Evolutionary conservation across 2,797 vertebrate genomes (phyloP).

Genomic region (Eulemur rubriventer): DNA sequence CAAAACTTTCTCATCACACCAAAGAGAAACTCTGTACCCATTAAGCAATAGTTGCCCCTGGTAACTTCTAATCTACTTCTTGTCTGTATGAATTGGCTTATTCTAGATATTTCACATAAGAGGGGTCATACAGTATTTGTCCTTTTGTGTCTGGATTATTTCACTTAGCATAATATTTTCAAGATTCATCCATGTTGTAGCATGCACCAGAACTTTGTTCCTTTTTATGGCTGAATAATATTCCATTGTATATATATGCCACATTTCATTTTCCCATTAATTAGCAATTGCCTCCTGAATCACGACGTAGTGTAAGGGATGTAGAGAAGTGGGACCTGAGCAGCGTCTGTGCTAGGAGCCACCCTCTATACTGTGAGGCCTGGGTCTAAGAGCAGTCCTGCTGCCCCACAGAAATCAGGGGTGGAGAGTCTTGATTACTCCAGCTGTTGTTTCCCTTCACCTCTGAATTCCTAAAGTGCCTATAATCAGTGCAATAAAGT

Average conservation of each 20-base stretch:
- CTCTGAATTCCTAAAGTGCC: background rate
- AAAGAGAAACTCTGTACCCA: background rate
- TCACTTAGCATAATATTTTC: background rate
- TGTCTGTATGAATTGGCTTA: background rate
- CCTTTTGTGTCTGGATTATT: background rate
- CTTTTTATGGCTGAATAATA: background rate
- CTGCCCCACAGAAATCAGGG: background rate
- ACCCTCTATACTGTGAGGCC: background rate
- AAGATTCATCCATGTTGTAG: background rate
- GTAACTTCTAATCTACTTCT: constrained; percentile 19
- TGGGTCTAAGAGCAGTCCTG: background rate
- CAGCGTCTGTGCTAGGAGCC: background rate
- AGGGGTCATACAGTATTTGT: background rate
- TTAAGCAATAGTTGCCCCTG: background rate
- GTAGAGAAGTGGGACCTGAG: background rate
- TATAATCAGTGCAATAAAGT: background rate
- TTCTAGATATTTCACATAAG: background rate
- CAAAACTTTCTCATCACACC: background rate
- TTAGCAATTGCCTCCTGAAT: background rate
- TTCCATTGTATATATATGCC: background rate
- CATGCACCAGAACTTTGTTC: background rate
- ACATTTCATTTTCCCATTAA: background rate
- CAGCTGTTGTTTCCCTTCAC: background rate
- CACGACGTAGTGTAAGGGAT: background rate
- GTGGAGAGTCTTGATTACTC: background rate